Evolutionary conservation across 92 coral and sea anemone species (phyloP).

Genomic region (Zoanthus solanderi): DNA sequence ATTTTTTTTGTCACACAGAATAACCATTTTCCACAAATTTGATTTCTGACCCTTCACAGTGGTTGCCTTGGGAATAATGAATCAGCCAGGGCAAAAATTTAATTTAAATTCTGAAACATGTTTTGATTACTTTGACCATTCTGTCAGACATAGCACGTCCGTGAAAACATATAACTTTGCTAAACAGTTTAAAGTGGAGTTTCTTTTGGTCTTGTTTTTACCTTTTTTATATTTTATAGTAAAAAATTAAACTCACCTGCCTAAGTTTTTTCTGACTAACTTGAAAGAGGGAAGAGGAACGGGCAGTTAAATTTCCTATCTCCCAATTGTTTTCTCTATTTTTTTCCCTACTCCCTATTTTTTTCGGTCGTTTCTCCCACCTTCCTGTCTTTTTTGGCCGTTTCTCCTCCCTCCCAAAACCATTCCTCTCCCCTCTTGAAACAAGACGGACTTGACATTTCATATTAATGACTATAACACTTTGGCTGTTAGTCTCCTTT

Average conservation of each 20-base stretch:
- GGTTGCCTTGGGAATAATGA: constrained; percentile 30
- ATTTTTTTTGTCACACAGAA: not conserved
- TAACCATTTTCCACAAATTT: constrained; percentile 8
- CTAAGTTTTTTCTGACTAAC: not conserved
- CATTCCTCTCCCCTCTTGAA: no score
- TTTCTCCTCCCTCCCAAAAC: no score
- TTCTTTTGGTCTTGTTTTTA: not conserved
- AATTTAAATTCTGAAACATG: constrained; percentile 33
- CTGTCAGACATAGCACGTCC: not conserved
- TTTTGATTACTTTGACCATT: constrained; percentile 16
- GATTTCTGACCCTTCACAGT: not conserved
- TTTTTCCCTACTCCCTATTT: no score
- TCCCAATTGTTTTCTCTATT: no score
- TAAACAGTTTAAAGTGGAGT: not conserved
- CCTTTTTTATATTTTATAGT: not conserved
- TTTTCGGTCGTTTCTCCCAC: not conserved
- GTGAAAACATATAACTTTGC: not conserved
- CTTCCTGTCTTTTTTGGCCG: no score
- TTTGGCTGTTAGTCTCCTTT: not conserved
- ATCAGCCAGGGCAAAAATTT: constrained; percentile 17
- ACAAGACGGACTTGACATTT: no score
- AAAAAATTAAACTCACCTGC: not conserved
- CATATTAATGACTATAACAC: not conserved
- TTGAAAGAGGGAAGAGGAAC: not conserved
- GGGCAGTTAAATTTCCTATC: no score